These are phyloP conservation scores for Tadarida brasiliensis DNA, from an alignment of 2,797 vertebrate species.

Conservation along the genomic window DNA sequence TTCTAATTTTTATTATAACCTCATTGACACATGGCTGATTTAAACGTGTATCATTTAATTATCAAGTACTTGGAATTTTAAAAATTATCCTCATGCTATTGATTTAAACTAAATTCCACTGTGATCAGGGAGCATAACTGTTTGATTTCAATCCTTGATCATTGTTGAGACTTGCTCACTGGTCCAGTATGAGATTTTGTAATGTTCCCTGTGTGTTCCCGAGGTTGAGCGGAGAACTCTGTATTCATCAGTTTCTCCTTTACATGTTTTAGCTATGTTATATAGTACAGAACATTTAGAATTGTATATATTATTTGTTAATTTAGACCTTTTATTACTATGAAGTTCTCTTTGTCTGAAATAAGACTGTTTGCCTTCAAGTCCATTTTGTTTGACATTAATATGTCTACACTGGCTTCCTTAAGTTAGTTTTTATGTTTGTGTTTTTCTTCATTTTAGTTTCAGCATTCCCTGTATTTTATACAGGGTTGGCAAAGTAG, in stretches of 20 bases:
- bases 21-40: neutral
- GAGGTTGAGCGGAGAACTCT: neutral
- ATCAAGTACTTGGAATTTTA: neutral
- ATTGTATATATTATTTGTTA: neutral
- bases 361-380: neutral
- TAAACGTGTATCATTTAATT: neutral
- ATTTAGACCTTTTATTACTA: neutral
- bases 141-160: neutral
- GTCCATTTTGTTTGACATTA: neutral
- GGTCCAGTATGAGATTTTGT: neutral
- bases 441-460: neutral
- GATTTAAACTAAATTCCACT: slow-evolving; percentile 30
- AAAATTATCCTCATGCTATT: neutral
- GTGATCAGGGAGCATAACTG: neutral
- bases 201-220: neutral
- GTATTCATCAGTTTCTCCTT: neutral
- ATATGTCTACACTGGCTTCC: neutral
- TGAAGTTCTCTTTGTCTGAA: neutral
- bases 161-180: neutral
- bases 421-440: slow-evolving; percentile 6
- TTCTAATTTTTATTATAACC: slow-evolving; percentile 23
- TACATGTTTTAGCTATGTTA: neutral
- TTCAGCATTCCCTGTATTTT: neutral
- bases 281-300: neutral
- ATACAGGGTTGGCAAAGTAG: neutral